Evolutionary conservation across 2,888 invertebrate species (phyloP), one percentile per base, ranked within the genome.

Genomic region (Zaprionus lineosus): DNA sequence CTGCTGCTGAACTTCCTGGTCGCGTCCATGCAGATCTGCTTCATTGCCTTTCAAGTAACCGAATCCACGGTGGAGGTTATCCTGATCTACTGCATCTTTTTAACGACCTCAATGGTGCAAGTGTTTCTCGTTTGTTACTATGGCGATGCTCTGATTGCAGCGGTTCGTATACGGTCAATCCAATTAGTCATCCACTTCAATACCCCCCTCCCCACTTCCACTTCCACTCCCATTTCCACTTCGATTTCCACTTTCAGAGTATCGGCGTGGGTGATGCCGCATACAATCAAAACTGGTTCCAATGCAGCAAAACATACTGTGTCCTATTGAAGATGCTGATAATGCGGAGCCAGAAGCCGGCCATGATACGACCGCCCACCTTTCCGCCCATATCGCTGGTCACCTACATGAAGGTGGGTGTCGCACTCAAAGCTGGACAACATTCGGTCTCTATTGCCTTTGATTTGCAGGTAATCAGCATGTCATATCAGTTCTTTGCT

Each of bases 31-130:
- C 88, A 87, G 9, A 85, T 89, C 11, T 89, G 89, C 26, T 86
- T 89, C 40, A 86, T 87, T 12, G 88, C 88, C 21, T 89, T 89
- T 58, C 86, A 88, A 73, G 82, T 87, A 29, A 88, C 86, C 5
- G 82, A 86, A 21, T 84, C 82, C 2, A 78, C 73, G 0, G 12
- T 73, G 1, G 77, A 88, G 34, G 86, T 86, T 1, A 73, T 88
- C 6, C 55, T 85, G 0, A 86, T 86, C 50, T 88, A 87, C 48
- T 68, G 71, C 46, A 77, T 88, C 1, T 87, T 89, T 37, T 50
- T 89, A 2, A 64, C 82, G 55, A 78, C 87, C 0, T 87, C 87
- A 2, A 67, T 88, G 71, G 67, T 81, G 9, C 88, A 89, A 44
- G 87, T 89, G 0, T 79, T 89, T 16, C 57, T 88, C 6, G 76